phyloP scores from a whole-genome alignment of 2,888 invertebrate species.

The Sicus ferrugineus region DNA sequence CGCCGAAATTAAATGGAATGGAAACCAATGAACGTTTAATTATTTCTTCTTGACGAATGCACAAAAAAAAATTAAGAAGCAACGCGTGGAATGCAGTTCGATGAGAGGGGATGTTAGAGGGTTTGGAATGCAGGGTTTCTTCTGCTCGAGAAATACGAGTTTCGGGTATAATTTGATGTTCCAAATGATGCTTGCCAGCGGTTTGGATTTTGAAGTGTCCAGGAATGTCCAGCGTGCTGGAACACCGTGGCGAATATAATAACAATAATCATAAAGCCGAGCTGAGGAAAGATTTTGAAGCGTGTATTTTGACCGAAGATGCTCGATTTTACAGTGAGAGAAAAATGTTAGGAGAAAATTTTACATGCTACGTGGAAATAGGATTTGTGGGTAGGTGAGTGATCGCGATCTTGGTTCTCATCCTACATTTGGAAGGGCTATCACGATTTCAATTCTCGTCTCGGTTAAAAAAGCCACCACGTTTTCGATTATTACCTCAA shows the following conservation, averaged over 20 bases:
- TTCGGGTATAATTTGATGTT: constrained; percentile 24
- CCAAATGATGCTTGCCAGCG: not conserved
- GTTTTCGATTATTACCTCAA: not conserved
- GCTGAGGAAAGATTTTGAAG: constrained; percentile 34
- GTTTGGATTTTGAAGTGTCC: not conserved
- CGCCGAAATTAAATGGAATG: constrained; percentile 29
- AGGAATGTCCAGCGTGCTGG: not conserved
- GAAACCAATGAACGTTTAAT: constrained; percentile 34
- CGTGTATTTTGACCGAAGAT: not conserved
- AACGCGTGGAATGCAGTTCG: not conserved
- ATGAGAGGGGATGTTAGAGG: not conserved
- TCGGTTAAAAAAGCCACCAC: no score
- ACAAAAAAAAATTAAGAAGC: not conserved
- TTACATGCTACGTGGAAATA: no score
- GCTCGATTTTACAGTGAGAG: not conserved
- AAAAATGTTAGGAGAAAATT: constrained; percentile 1
- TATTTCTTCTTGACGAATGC: constrained; percentile 20
- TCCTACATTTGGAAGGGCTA: no score
- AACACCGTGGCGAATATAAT: constrained; percentile 31
- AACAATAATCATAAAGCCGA: constrained; percentile 43
- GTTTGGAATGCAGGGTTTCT: constrained; percentile 15
- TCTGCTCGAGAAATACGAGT: not conserved
- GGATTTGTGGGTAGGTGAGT: no score
- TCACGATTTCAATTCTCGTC: no score
- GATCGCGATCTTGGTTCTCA: no score